Conservation (phyloP, 2,113 vertebrate species). For the Gavia stellata region DNA sequence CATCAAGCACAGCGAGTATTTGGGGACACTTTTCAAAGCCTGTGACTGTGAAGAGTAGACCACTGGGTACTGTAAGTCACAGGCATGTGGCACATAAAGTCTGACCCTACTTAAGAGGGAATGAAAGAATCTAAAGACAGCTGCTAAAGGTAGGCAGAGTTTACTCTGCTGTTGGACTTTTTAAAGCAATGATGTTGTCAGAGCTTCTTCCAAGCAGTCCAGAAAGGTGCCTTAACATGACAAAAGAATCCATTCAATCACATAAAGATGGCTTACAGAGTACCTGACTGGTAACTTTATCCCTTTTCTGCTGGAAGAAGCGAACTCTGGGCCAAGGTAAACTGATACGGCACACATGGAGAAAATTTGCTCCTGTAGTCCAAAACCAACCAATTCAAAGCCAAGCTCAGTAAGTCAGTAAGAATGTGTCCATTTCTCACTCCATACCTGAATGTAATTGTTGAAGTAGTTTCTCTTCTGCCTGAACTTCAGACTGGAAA, state of each 20-base stretch:
- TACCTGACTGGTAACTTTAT: not conserved
- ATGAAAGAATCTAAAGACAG: not conserved
- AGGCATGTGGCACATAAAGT: not conserved
- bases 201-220: not conserved
- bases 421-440: not conserved
- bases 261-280: not conserved
- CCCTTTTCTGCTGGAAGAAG: not conserved
- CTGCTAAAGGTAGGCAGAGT: not conserved
- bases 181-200: not conserved
- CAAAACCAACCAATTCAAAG: not conserved
- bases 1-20: not conserved
- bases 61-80: not conserved
- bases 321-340: not conserved
- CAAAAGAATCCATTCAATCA: not conserved
- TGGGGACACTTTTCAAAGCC: not conserved
- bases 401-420: not conserved
- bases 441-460: not conserved
- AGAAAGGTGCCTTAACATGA: not conserved
- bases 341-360: not conserved
- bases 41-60: not conserved
- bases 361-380: not conserved
- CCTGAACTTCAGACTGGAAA: not conserved
- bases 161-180: not conserved
- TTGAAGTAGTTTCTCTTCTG: not conserved
- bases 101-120: not conserved